Evolutionary conservation across 2,888 invertebrate genomes (phyloP).

Genomic region (Diogma glabrata): DNA sequence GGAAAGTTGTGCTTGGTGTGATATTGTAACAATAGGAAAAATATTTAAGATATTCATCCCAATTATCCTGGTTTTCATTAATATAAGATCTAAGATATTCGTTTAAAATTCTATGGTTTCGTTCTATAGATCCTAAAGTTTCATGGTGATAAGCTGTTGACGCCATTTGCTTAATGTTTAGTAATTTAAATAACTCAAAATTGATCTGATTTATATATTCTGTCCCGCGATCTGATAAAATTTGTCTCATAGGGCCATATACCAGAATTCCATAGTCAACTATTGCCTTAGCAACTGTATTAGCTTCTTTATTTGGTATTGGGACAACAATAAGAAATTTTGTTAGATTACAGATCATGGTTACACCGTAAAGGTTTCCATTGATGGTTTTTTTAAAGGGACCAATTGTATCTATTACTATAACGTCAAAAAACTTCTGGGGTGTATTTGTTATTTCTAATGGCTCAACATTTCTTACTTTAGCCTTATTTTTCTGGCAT

Average conservation of each 20-base stretch:
- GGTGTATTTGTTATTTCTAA: not conserved
- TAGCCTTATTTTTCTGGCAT: not conserved
- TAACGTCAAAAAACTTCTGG: not conserved
- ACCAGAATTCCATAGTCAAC: conserved; percentile 19
- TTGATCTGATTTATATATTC: conserved; percentile 1
- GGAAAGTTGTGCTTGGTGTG: too few relatives aligned
- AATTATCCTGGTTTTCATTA: too few relatives aligned
- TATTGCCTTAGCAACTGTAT: not conserved
- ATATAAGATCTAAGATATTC: too few relatives aligned
- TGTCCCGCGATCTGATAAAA: not conserved
- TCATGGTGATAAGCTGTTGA: too few relatives aligned
- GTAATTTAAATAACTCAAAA: too few relatives aligned
- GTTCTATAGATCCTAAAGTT: too few relatives aligned
- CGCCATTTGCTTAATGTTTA: too few relatives aligned
- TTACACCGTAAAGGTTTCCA: not conserved
- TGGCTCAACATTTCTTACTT: not conserved
- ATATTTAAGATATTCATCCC: too few relatives aligned
- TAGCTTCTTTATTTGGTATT: conserved; percentile 11
- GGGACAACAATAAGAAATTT: conserved; percentile 19
- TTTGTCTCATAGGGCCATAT: conserved; percentile 14
- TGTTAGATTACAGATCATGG: conserved; percentile 19
- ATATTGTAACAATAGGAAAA: too few relatives aligned
- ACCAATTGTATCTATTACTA: not conserved
- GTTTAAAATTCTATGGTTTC: too few relatives aligned
- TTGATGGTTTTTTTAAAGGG: not conserved